Conservation (phyloP, 2,888 invertebrate genomes). For the Protodeltote pygarga region DNA sequence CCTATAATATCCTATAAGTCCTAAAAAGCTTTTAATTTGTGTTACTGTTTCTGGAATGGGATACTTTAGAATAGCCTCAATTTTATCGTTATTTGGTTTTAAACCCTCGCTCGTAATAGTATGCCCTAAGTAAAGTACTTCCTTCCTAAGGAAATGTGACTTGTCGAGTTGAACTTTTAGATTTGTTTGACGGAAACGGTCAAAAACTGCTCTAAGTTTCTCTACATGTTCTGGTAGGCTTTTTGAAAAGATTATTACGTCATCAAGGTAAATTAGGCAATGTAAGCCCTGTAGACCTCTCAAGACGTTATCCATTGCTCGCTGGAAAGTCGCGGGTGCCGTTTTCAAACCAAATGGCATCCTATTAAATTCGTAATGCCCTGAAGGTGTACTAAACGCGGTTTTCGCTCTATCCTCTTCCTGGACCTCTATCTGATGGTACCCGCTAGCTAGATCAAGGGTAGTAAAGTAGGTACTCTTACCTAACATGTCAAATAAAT, state of each 20-base stretch:
- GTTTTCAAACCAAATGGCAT: slow-evolving; percentile 47
- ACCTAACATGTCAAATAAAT: slow-evolving; percentile 28
- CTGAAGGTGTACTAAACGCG: slow-evolving; percentile 41
- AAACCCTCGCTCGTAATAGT: neutral
- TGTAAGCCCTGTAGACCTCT: neutral
- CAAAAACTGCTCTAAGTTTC: slow-evolving; percentile 5
- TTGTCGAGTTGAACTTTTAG: slow-evolving; percentile 7
- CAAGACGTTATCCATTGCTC: neutral
- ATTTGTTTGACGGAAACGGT: slow-evolving; percentile 1
- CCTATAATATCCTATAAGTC: slow-evolving; percentile 62
- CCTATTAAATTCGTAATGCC: slow-evolving; percentile 46
- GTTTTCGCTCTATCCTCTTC: slow-evolving; percentile 46
- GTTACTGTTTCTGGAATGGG: slow-evolving; percentile 42
- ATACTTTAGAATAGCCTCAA: slow-evolving; percentile 42
- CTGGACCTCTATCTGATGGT: slow-evolving; percentile 45
- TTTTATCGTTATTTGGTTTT: slow-evolving; percentile 51
- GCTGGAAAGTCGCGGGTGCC: slow-evolving; percentile 6
- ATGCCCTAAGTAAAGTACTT: slow-evolving; percentile 10
- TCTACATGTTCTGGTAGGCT: neutral
- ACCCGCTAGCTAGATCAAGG: slow-evolving; percentile 49
- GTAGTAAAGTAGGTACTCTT: slow-evolving; percentile 46
- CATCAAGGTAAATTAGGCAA: slow-evolving; percentile 7
- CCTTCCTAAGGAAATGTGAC: slow-evolving; percentile 6
- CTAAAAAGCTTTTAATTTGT: slow-evolving; percentile 58
- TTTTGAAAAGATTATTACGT: neutral